These are phyloP conservation scores for Ophonus ardosiacus DNA, from an alignment of 2,888 invertebrate genomes.

Conservation along the genomic window DNA sequence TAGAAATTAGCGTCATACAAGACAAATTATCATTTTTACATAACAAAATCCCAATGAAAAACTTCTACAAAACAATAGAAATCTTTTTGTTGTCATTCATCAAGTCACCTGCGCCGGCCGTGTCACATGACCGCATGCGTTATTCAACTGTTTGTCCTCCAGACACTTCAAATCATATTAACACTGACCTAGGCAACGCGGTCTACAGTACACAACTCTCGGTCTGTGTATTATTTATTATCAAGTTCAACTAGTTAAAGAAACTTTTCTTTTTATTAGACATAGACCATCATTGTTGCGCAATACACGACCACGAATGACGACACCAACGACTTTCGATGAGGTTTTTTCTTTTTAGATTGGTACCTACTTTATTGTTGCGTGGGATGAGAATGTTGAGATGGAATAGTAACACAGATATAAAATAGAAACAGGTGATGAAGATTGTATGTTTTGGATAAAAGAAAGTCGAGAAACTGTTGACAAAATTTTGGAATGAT, in stretches of 20 bases:
- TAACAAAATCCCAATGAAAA: too few relatives aligned
- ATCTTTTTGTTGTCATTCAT: too few relatives aligned
- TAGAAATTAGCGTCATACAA: too few relatives aligned
- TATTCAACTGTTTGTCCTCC: slow-evolving; percentile 34
- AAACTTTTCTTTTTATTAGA: neutral
- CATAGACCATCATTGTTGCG: slow-evolving; percentile 14
- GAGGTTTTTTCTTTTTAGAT: neutral
- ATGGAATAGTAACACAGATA: neutral
- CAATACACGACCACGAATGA: neutral
- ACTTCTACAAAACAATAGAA: too few relatives aligned
- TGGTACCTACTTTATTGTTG: neutral
- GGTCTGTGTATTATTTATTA: neutral
- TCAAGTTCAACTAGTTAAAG: neutral
- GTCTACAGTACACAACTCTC: neutral
- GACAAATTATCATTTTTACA: too few relatives aligned
- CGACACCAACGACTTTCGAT: neutral
- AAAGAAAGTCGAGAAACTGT: neutral
- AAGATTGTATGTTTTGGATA: neutral
- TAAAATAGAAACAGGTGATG: neutral
- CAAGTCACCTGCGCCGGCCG: neutral
- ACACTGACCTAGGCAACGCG: slow-evolving; percentile 25
- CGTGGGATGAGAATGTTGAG: neutral
- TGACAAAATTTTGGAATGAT: neutral
- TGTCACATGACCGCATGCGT: slow-evolving; percentile 8
- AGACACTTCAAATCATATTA: slow-evolving; percentile 34